Evolutionary conservation across 2,113 vertebrate species (phyloP).

Genomic region (Leuciscus idus): DNA sequence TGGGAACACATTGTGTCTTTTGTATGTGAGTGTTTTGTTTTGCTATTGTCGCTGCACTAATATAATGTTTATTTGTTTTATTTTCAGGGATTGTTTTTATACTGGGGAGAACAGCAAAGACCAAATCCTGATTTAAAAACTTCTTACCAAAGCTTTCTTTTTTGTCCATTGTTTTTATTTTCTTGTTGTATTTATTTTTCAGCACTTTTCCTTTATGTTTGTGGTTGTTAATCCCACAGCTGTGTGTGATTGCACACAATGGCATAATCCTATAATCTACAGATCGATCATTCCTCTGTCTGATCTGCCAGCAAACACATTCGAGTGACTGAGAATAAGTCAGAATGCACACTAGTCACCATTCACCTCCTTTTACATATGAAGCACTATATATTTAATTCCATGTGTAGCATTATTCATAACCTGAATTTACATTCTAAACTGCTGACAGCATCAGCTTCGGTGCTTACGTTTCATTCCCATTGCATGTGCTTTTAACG

Average conservation of each 20-base stretch:
- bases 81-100: not conserved
- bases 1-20: not conserved
- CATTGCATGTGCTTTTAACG: not conserved
- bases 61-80: not conserved
- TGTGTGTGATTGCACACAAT: constrained; percentile 5
- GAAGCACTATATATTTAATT: not conserved
- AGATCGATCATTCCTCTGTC: not conserved
- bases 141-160: not conserved
- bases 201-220: not conserved
- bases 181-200: not conserved
- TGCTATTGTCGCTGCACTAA: not conserved
- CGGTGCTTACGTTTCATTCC: not conserved
- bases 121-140: not conserved
- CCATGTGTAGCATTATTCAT: constrained; percentile 2
- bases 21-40: not conserved
- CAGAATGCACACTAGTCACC: not conserved
- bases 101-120: not conserved
- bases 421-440: constrained; percentile 22
- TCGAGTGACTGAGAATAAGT: not conserved
- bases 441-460: constrained; percentile 1
- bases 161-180: not conserved
- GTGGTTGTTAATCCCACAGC: constrained; percentile 5
- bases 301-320: constrained; percentile 7
- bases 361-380: not conserved
- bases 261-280: constrained; percentile 38